Percentiles rank a stretch among this genome's conserved stretches.
Conservation (phyloP, 2,113 vertebrate species). For the Dascyllus trimaculatus region DNA sequence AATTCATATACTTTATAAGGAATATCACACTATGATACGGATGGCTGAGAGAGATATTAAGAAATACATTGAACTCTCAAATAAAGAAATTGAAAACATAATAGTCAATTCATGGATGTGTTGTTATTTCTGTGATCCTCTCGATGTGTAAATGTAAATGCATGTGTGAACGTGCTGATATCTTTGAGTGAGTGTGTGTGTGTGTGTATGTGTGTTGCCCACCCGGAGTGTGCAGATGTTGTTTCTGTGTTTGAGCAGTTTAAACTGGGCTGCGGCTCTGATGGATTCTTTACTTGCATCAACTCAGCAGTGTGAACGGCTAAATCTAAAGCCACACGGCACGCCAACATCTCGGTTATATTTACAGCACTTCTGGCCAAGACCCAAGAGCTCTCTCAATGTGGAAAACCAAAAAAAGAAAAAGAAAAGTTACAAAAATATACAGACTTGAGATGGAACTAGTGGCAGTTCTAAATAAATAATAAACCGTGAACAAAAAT, state of each 20-base stretch:
- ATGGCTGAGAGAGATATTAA: conserved; percentile 85
- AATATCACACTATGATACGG: conserved; percentile 86
- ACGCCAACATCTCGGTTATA: conserved; percentile 62
- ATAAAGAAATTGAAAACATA: conserved; percentile 83
- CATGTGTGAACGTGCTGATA: conserved; percentile 61
- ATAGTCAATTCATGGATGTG: conserved; percentile 79
- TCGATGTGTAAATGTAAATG: conserved; percentile 66
- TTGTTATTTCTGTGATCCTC: conserved; percentile 65
- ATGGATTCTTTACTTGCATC: conserved; percentile 57
- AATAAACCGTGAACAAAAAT: conserved; percentile 44
- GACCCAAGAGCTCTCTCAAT: conserved; percentile 60
- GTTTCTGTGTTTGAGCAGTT: conserved; percentile 52
- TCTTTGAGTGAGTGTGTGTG: conserved; percentile 46
- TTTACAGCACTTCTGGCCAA: conserved; percentile 77
- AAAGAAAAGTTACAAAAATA: conserved; percentile 64
- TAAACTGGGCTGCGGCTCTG: conserved; percentile 61
- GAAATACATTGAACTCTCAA: conserved; percentile 85
- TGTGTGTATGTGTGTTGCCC: conserved; percentile 52
- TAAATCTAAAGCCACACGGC: conserved; percentile 58
- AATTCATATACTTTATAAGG: conserved; percentile 86
- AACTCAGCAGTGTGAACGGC: conserved; percentile 57
- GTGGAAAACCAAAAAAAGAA: conserved; percentile 22
- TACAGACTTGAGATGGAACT: conserved; percentile 69
- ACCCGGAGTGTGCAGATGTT: conserved; percentile 43
- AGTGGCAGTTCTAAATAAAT: conserved; percentile 70